phyloP scores from a whole-genome alignment of 2,888 invertebrate genomes.

The Patella ulyssiponensis region DNA sequence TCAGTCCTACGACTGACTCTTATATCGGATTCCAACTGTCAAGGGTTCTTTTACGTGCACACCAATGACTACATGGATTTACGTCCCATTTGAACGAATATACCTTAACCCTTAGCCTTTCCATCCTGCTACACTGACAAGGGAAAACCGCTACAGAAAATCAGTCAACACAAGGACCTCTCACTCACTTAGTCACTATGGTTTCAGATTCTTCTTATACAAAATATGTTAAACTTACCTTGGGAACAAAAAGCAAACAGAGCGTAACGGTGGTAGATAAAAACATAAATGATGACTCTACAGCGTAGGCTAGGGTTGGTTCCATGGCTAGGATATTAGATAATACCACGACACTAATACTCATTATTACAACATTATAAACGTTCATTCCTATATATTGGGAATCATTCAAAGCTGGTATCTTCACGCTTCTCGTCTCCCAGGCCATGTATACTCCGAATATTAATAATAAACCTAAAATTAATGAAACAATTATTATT shows the following conservation, averaged over 20 bases:
- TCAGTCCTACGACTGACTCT: too few species aligned
- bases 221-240: conserved; percentile 73
- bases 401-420: conserved; percentile 92
- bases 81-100: too few species aligned
- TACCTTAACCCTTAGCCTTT: too few species aligned
- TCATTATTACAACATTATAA: conserved; percentile 91
- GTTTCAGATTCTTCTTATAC: too few species aligned
- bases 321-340: conserved; percentile 88
- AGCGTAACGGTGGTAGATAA: conserved; percentile 89
- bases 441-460: conserved; percentile 96
- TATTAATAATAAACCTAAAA: conserved; percentile 81
- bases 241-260: conserved; percentile 89
- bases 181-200: too few species aligned
- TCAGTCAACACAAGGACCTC: too few species aligned
- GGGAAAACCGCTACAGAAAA: too few species aligned
- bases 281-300: conserved; percentile 86
- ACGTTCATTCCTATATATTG: conserved; percentile 93
- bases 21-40: too few species aligned
- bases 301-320: conserved; percentile 65
- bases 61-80: too few species aligned
- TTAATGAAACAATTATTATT: neutral
- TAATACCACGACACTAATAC: conserved; percentile 87
- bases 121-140: too few species aligned
- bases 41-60: too few species aligned
- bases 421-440: conserved; percentile 88